Evolutionary conservation across 1,140 invertebrate species (phyloP).

Genomic region (Drosophila pseudoobscura): DNA sequence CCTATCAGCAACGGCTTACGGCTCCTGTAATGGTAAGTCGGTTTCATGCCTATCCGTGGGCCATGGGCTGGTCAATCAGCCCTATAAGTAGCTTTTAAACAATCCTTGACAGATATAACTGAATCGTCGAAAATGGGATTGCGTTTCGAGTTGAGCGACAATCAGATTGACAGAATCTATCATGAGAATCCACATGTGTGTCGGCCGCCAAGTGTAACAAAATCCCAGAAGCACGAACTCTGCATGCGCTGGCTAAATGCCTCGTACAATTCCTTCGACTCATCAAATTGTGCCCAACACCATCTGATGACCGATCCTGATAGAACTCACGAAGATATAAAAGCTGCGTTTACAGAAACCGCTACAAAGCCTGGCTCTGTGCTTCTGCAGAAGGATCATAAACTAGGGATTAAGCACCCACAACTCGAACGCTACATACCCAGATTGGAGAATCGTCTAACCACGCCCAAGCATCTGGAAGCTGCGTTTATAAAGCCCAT

Average conservation of each 20-base stretch:
- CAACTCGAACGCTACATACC: too few species aligned
- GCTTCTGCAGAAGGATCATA: too few species aligned
- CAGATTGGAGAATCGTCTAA: too few species aligned
- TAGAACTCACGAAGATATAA: too few species aligned
- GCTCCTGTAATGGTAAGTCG: constrained; percentile 72
- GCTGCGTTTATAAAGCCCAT: too few species aligned
- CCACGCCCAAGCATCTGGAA: too few species aligned
- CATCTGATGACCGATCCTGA: too few species aligned
- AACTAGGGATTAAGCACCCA: too few species aligned
- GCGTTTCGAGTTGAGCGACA: not conserved
- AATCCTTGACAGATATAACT: not conserved
- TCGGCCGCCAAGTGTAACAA: not conserved
- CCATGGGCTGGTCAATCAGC: constrained; percentile 3
- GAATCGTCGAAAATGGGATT: not conserved
- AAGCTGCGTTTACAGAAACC: too few species aligned
- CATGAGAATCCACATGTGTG: not conserved
- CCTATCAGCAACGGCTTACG: constrained; percentile 63
- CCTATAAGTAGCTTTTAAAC: constrained; percentile 2
- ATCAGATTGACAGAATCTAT: not conserved
- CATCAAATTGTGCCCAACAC: not conserved
- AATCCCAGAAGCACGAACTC: not conserved
- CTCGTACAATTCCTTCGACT: not conserved
- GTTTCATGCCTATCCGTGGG: not conserved
- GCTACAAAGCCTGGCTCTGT: not conserved
- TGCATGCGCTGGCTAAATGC: constrained; percentile 26